Base-by-base conservation (phyloP, 2,797 vertebrate genomes). In the Lepus townsendii region DNA sequence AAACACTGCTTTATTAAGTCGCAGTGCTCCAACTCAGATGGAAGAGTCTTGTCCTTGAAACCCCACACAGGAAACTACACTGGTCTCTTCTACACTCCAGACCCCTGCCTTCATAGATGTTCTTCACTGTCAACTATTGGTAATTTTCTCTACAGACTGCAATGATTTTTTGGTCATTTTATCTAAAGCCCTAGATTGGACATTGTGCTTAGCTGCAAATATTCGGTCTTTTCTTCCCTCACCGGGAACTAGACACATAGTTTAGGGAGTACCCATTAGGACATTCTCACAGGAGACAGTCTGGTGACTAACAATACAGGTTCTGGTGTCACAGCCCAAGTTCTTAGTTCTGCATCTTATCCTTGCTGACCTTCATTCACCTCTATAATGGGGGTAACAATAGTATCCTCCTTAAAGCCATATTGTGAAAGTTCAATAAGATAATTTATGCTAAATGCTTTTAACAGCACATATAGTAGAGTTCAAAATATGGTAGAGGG, bases 81-180 rank as follows among this genome's bases (percentile, higher is more conserved):
- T 57, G n/a, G 17, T 32, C 62, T 79, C 73, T 89, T 77, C 72
- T 92, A 4, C n/a, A 20, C 57, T 16, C 42, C 0, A 57, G 54
- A 57, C 20, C 8, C 24, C 27, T 84, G 9, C 8, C 60, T 80
- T 90, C 68, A 35, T 2, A 66, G 13, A 16, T 52, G 22, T 65
- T 75, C 77, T 80, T 83, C 76, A 38, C 62, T 84, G 38, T 3
- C 8, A 91, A 27, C 26, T 35, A 78, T 26, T 79, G 62, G 83
- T 42, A 80, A 95, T 62, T 87, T 96, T 26, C 42, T 65, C 7
- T 26, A 35, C 77, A 5, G 14, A 93, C 11, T 52, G 42, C 93
- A 77, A 54, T 83, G 20, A 85, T 17, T 82, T 69, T 47, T 92
- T 82, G 93, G 62, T 7, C 60, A 24, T 75, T 94, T 95, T 76